Evolutionary conservation across 2,113 vertebrate species (phyloP).

Genomic region (Barnardius zonarius): DNA sequence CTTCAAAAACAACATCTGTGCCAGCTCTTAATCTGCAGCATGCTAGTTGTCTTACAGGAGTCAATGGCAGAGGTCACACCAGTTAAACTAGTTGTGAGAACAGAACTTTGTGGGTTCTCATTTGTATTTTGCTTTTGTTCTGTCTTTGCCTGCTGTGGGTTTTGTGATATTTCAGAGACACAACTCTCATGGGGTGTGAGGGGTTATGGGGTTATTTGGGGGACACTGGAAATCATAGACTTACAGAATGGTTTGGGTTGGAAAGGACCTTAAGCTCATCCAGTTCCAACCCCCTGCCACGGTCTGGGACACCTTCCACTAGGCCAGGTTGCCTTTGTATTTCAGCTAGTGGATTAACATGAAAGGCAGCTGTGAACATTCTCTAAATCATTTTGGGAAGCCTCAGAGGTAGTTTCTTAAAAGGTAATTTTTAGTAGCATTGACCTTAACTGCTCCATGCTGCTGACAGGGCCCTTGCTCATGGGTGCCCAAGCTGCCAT

Average conservation of each 20-base stretch:
- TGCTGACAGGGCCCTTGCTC: not conserved
- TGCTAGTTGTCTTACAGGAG: not conserved
- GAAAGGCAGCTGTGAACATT: not conserved
- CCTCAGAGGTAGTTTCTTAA: not conserved
- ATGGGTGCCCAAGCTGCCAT: accelerated
- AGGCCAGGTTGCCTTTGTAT: not conserved
- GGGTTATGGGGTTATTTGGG: not conserved
- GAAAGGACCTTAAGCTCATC: not conserved
- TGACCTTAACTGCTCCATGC: not conserved
- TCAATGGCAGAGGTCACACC: not conserved
- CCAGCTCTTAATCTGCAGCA: not conserved
- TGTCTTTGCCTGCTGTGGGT: not conserved
- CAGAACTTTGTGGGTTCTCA: not conserved
- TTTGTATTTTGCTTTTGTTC: not conserved
- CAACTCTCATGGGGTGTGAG: accelerated
- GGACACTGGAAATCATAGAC: not conserved
- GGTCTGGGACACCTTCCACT: not conserved
- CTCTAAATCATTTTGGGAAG: not conserved
- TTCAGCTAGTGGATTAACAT: not conserved
- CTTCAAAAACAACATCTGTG: slow-evolving; percentile 35
- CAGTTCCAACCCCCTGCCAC: not conserved
- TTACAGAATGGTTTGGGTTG: not conserved
- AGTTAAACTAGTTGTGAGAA: not conserved
- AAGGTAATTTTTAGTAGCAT: not conserved
- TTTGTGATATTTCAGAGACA: not conserved